Base-by-base conservation (phyloP, 2,888 invertebrate genomes). In the Xestia ashworthii region DNA sequence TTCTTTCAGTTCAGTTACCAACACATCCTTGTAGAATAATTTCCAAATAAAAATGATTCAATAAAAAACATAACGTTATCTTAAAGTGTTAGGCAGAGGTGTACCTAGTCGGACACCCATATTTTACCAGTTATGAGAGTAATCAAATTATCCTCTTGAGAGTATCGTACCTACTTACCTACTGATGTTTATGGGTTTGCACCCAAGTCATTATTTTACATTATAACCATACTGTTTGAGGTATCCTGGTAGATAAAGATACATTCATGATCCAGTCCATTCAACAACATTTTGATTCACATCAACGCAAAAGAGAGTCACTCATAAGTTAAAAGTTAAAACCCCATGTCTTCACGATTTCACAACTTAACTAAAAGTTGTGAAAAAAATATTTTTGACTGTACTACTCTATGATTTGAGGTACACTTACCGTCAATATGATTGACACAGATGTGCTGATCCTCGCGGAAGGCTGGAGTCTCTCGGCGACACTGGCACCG, bases 391-490 rank as follows among this genome's bases (percentile, higher is more conserved):
- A 0, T 22, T 53, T 1, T 55, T 55, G 55, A 55, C n/a, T 5
- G 55, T n/a, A 0, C 41, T 41, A 58, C 6, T 25, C 8, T 44
- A 3, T 14, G 6, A 38, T n/a, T 6, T 44, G 44, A 9, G 44
- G 46, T 60, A 25, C 58, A 22, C 85, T 97, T 94, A 98, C 98
- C 98, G 89, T 98, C 97, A 85, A 98, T 97, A 89, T 98, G 97
- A 91, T 98, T 97, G 86, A 98, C 98, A 92, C 98, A 98, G 81
- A 97, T 97, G 66, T 97, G 95, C 86, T 98, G 97, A 92, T 98
- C 98, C 90, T 98, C 98, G 62, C 98, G 96, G 93, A 98, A 98
- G 68, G 98, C 97, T 0, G 98, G 98, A 5, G 97, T 95, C 73
- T 97, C 97, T 5, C 95, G 93, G 55, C 97, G 97, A 90, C 98